Evolutionary conservation across 2,888 invertebrate genomes (phyloP), one percentile per base, ranked within the genome.

Genomic region (Glyphotaelius pellucidus): DNA sequence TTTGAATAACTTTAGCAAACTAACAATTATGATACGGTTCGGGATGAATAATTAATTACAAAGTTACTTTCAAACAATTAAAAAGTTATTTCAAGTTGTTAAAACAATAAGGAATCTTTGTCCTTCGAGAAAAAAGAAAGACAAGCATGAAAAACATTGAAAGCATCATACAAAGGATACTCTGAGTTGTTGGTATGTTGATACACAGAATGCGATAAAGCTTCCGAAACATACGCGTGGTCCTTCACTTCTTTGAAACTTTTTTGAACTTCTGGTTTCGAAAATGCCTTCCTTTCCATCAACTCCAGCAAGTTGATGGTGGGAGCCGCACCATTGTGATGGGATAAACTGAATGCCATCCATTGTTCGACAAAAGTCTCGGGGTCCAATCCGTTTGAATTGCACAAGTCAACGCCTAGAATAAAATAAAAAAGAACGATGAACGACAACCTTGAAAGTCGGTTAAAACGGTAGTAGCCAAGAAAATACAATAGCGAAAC

Each of bases 331-430:
- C 97, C 97, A 94, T 96, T 96, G 93, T 97, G 95, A 94, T 97
- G 95, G 67, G 97, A 97, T 91, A 97, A 95, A 94, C 97, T 97
- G 94, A 97, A 98, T 32, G 98, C 98, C 95, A 97, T 96, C 98
- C 98, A 98, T 95, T 97, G 96, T 94, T 98, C 97, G 90, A 97
- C 97, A 94, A 98, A 97, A 94, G 97, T 97, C 94, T 97, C 97
- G 80, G 97, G 97, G 93, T 96, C 96, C 89, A 98, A 95, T 94
- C 96, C 95, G 94, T 98, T 97, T 90, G 96, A 96, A 93, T 95
- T 95, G 94, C 98, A 97, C 93, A 98, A 95, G 94, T 97, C 97
- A 94, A 97, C 95, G 94, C 96, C 97, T 97, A 93, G 80, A 94
- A 94, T 67, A 67, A 67, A 67, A 67, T 67, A 67, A 67, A 67